Evolutionary conservation across 1,140 invertebrate genomes (phyloP).

Genomic region (Lepidostoma basale): DNA sequence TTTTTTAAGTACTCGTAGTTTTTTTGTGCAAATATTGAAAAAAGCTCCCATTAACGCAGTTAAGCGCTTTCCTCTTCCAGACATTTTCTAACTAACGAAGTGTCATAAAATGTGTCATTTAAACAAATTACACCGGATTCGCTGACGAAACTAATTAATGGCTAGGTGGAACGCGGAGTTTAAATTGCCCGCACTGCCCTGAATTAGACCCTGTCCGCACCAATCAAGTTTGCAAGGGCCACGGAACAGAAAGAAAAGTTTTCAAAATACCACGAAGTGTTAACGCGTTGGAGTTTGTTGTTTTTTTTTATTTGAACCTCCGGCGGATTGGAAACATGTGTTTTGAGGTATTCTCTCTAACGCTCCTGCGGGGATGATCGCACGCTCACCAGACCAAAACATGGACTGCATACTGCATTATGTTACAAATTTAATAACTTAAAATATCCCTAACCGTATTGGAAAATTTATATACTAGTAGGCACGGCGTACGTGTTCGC

Average conservation of each 20-base stretch:
- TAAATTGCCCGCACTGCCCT: slow-evolving; percentile 15
- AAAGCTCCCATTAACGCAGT: too few relatives aligned
- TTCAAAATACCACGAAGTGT: not conserved
- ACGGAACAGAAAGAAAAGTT: not conserved
- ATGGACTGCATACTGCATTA: slow-evolving; percentile 39
- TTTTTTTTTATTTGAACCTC: not conserved
- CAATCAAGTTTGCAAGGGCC: not conserved
- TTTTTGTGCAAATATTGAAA: too few relatives aligned
- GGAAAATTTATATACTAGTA: too few relatives aligned
- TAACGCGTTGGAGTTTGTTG: not conserved
- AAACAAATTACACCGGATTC: slow-evolving; percentile 17
- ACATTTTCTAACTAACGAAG: slow-evolving; percentile 21
- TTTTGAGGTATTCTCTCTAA: not conserved
- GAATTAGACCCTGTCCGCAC: not conserved
- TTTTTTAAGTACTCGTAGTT: too few relatives aligned
- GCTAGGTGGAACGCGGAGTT: not conserved
- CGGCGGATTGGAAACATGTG: not conserved
- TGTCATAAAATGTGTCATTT: slow-evolving; percentile 18
- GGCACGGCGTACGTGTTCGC: not conserved
- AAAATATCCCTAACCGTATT: slow-evolving; percentile 31
- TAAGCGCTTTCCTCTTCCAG: not conserved
- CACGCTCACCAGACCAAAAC: slow-evolving; percentile 32
- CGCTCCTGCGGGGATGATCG: too few relatives aligned
- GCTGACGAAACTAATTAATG: slow-evolving; percentile 29
- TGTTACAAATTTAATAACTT: slow-evolving; percentile 37